These are phyloP conservation scores for Ctenopoma multispine DNA, from an alignment of 2,797 vertebrate species.

Conservation along the genomic window DNA sequence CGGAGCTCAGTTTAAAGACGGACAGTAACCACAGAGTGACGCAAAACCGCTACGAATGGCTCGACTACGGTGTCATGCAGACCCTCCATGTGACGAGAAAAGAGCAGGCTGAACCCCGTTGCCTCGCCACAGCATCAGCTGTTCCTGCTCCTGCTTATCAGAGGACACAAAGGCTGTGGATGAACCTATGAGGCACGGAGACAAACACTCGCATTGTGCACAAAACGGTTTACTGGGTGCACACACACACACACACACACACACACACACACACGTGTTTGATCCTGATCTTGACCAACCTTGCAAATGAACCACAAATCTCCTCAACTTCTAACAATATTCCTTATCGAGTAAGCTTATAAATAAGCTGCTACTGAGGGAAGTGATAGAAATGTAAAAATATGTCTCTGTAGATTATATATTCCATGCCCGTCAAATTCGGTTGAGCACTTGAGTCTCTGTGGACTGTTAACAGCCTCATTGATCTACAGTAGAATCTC, in stretches of 20 bases:
- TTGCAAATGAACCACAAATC: not conserved
- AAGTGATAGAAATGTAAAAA: not conserved
- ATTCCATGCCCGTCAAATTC: not conserved
- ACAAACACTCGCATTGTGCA: constrained; percentile 36
- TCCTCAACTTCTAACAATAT: no score
- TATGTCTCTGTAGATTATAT: not conserved
- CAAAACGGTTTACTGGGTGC: not conserved
- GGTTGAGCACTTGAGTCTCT: constrained; percentile 5
- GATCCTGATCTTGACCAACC: not conserved
- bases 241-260: no score
- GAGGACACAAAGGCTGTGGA: not conserved
- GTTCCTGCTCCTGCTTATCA: constrained; percentile 37
- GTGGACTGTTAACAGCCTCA: constrained; percentile 5
- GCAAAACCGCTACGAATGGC: no score
- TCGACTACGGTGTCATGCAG: not conserved
- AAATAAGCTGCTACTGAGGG: not conserved
- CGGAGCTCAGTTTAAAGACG: no score
- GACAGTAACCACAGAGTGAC: no score
- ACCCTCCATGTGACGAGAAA: constrained; percentile 16
- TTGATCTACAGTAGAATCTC: constrained; percentile 17
- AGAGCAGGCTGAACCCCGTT: constrained; percentile 11
- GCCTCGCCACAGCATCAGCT: constrained; percentile 53
- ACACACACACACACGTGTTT: not conserved
- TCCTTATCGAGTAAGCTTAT: not conserved
- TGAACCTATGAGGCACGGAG: constrained; percentile 7